Conservation (phyloP, 2,797 vertebrate genomes). For the Galago senegalensis region DNA sequence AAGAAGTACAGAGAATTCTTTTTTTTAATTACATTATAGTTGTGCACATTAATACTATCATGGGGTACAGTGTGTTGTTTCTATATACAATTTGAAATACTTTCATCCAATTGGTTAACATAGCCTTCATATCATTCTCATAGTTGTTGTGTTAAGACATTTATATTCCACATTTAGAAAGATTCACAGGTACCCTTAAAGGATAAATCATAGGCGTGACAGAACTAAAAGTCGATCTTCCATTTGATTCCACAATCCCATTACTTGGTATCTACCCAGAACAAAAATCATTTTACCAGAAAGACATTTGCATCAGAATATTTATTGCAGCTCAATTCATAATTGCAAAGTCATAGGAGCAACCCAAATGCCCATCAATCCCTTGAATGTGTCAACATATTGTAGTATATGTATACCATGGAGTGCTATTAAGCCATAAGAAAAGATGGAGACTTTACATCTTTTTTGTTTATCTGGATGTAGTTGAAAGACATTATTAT, state of each 20-base stretch:
- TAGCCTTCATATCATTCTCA: too few species aligned
- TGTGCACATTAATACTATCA: too few species aligned
- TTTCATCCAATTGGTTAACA: too few species aligned
- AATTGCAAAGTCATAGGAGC: fast-evolving
- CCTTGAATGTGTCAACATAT: background rate
- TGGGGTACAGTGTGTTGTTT: too few species aligned
- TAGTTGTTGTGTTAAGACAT: too few species aligned
- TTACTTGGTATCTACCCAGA: background rate
- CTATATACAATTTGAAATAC: too few species aligned
- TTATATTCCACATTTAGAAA: too few species aligned
- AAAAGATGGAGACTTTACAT: too few species aligned
- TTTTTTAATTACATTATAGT: too few species aligned
- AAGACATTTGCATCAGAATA: background rate
- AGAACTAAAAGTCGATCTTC: background rate
- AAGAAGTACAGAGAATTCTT: background rate
- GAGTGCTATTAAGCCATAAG: background rate
- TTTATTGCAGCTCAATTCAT: background rate
- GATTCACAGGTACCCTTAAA: too few species aligned
- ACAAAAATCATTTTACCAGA: background rate
- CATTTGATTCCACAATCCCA: background rate
- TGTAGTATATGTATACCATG: background rate
- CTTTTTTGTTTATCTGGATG: too few species aligned
- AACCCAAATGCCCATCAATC: background rate
- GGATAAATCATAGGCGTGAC: background rate
- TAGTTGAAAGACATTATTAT: too few species aligned